Evolutionary conservation across 2,888 invertebrate species (phyloP), one percentile per base, ranked within the genome.

Genomic region (Phengaris arion): DNA sequence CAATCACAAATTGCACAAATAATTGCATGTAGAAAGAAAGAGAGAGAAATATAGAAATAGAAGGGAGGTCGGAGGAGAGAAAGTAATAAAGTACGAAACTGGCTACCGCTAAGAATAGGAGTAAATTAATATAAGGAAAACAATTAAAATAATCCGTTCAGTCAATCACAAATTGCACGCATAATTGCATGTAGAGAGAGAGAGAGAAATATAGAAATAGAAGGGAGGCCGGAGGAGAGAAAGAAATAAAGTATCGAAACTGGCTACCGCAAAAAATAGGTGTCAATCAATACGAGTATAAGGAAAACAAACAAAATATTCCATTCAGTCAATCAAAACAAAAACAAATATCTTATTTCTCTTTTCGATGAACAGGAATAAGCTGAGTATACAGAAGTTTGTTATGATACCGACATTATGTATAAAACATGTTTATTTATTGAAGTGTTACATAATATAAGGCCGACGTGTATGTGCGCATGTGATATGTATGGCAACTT

Each of bases 311-410:
- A 35, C 12, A 12, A 64, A 35, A 12, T 45, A 6, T 64, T 64
- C 64, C 35, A 64, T 45, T 35, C 22, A 22, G 22, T 6, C 22
- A 22, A 59, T 59, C 64, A 64, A 45, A 64, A 64, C 64, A 64
- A 64, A 35, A 64, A 64, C 64, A 64, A 64, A 64, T 64, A 64
- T 64, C 64, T 7, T 64, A 64, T 64, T 64, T 64, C 64, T 12
- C 35, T 64, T 64, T 64, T 10, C 35, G 35, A 35, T 64, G 64
- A 64, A 35, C 64, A 45, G 35, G 12, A 64, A 35, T 10, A 13
- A 64, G 35, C 35, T 64, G 64, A 45, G 35, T 13, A 12, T 6
- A 45, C 64, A 35, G 12, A 35, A 35, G 64, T 64, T 64, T 64
- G 64, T 64, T 64, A 22, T 59, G 59, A 59, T 45, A 64, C 35